Base-by-base conservation (phyloP, 2,797 vertebrate genomes). In the Alosa sapidissima region DNA sequence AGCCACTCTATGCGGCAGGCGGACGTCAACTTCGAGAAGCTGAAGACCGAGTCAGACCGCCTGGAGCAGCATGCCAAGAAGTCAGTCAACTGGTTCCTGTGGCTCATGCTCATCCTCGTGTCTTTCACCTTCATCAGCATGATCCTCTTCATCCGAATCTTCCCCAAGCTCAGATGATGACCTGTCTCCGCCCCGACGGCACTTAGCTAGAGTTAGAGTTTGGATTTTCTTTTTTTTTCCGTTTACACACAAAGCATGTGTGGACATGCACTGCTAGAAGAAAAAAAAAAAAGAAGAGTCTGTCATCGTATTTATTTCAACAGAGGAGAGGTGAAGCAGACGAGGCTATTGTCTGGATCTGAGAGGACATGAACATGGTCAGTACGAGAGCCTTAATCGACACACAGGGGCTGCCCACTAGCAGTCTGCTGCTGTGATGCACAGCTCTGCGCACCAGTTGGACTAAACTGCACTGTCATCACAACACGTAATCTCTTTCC, bases 131-230 rank as follows among this genome's bases (percentile, higher is more conserved):
- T 99, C 89, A 99, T 99, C 91, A 97, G 97, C 89, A 98, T 98
- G 97, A 99, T 99, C 91, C 96, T 99, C 83, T 99, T 99, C 87
- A 99, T 99, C 86, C 94, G 98, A 84, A 95, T 99, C 86, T 97
- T 99, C 90, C 98, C 98, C 75, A 94, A 96, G 86, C 96, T 99
- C 62, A 96, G 97, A 93, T 98, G 96, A 98, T 91, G 86, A 78
- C 33, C 13, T 3, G 65, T 41, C 65, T 41, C 72, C 16, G 36
- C 41, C 68, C 13, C 6, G 36, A 21, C 16, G 14, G 16, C 36
- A 45, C 72, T 78, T 78, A 47, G 72, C 4, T 78, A 47, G 19
- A 47, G 36, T 19, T 19, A 75, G 19, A 75, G 28, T 28, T 28
- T 28, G 28, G 28, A 28, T 28, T 36, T 72, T 33, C 10, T 19